phyloP scores from a whole-genome alignment of 2,797 vertebrate species.

The Lagorchestes hirsutus region DNA sequence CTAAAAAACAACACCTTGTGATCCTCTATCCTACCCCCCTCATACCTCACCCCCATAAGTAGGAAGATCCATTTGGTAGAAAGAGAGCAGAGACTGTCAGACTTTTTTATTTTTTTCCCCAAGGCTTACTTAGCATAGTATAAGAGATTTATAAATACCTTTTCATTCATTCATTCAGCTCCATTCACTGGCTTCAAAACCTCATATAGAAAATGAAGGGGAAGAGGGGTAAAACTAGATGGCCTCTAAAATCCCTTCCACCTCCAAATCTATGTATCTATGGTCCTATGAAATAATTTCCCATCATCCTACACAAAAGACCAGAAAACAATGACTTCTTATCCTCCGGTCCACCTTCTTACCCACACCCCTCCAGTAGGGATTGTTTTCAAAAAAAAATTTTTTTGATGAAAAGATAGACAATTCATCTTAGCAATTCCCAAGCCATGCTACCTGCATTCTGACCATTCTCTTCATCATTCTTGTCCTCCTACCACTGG shows the following conservation, averaged over 20 bases:
- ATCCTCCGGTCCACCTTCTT: not conserved
- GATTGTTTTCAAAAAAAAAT: too few species aligned
- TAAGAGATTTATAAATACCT: not conserved
- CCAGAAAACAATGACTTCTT: not conserved
- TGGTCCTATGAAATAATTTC: not conserved
- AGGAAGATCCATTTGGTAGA: not conserved
- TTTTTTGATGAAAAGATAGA: slow-evolving; percentile 18
- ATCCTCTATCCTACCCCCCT: too few species aligned
- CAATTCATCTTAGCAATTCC: not conserved
- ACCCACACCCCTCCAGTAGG: not conserved
- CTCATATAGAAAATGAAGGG: not conserved
- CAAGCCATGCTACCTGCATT: not conserved
- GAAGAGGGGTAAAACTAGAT: not conserved
- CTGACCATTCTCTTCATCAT: not conserved
- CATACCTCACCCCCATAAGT: not conserved
- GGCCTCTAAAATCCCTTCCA: slow-evolving; percentile 6
- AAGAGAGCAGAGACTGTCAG: not conserved
- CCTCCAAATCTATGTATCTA: not conserved
- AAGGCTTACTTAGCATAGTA: not conserved
- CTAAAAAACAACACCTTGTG: not conserved
- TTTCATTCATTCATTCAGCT: not conserved
- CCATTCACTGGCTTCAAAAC: not conserved
- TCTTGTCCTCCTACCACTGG: not conserved
- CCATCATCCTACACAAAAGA: not conserved
- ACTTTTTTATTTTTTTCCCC: not conserved